phyloP scores from a whole-genome alignment of 2,797 vertebrate species.

The Lagocephalus sceleratus region DNA sequence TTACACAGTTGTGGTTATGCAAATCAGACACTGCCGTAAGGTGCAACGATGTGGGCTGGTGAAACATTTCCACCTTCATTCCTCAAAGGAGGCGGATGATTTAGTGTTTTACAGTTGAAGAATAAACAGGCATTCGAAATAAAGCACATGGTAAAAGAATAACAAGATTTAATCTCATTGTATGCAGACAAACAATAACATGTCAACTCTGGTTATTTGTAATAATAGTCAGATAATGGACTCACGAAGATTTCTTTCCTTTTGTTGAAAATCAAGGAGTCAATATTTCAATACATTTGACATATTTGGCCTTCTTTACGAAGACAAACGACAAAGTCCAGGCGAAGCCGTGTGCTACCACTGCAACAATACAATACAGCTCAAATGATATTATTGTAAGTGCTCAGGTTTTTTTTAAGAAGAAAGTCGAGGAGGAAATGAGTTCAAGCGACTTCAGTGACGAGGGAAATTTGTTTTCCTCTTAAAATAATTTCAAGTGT shows the following conservation, averaged over 20 bases:
- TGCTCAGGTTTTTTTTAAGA: constrained; percentile 30
- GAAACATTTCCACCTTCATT: constrained; percentile 50
- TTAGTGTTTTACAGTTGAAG: constrained; percentile 14
- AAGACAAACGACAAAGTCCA: constrained; percentile 2
- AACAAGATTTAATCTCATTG: neutral
- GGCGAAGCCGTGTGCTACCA: neutral
- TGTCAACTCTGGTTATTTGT: constrained; percentile 5
- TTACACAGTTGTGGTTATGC: constrained; percentile 50
- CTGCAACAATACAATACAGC: neutral
- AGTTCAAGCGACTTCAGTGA: constrained; percentile 43
- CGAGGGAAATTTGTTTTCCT: constrained; percentile 49
- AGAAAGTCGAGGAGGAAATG: constrained; percentile 26
- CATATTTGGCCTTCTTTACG: neutral
- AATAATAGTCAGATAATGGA: neutral
- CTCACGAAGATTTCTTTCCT: no score
- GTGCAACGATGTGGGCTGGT: constrained; percentile 40
- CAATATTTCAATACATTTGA: constrained; percentile 2
- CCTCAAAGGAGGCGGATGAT: constrained; percentile 32
- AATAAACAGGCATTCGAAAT: constrained; percentile 3
- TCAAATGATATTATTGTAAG: constrained; percentile 29
- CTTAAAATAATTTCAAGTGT: constrained; percentile 47
- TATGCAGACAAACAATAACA: constrained; percentile 5
- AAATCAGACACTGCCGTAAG: constrained; percentile 43
- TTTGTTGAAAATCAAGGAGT: neutral
- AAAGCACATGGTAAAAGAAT: constrained; percentile 7